A percentile compares a stretch with the other conserved stretches of the same genome.
These are phyloP conservation scores for Meteorus cinctellus DNA, from an alignment of 2,888 invertebrate genomes.

Conservation along the genomic window DNA sequence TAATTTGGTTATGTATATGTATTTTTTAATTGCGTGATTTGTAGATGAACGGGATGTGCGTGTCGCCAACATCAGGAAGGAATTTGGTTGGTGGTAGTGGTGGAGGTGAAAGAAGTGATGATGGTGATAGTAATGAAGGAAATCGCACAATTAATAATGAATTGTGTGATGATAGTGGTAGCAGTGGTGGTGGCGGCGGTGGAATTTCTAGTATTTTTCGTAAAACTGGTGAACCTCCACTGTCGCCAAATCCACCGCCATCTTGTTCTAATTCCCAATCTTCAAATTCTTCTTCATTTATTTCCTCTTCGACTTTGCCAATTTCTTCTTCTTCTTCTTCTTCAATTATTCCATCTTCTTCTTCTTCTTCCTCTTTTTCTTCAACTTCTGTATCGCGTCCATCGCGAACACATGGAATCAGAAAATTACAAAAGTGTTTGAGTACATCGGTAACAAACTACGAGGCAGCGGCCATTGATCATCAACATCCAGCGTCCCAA, in stretches of 20 bases:
- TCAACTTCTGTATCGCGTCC: constrained; percentile 77
- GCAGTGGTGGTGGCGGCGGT: constrained; percentile 48
- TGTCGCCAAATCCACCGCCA: constrained; percentile 33
- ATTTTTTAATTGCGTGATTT: constrained; percentile 64
- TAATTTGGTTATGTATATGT: constrained; percentile 47
- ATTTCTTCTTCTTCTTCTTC: not conserved
- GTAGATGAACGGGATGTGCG: constrained; percentile 87
- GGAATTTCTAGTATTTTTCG: constrained; percentile 57
- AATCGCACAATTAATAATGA: constrained; percentile 55
- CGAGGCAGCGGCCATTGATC: constrained; percentile 77
- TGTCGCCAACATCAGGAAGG: constrained; percentile 78
- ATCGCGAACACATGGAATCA: constrained; percentile 96
- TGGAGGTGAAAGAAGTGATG: constrained; percentile 58
- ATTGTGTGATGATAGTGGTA: constrained; percentile 30
- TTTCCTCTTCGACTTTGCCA: not conserved
- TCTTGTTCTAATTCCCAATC: not conserved
- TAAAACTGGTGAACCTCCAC: constrained; percentile 57
- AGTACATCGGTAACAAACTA: constrained; percentile 88
- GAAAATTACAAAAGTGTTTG: constrained; percentile 93
- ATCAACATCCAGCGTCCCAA: constrained; percentile 57
- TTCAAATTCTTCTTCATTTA: not conserved
- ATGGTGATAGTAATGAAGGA: constrained; percentile 62
- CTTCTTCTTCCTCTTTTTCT: not conserved
- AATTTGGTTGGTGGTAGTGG: constrained; percentile 62
- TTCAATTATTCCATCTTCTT: not conserved